phyloP scores from a whole-genome alignment of 2,113 vertebrate species.

The Ploceus nigricollis region DNA sequence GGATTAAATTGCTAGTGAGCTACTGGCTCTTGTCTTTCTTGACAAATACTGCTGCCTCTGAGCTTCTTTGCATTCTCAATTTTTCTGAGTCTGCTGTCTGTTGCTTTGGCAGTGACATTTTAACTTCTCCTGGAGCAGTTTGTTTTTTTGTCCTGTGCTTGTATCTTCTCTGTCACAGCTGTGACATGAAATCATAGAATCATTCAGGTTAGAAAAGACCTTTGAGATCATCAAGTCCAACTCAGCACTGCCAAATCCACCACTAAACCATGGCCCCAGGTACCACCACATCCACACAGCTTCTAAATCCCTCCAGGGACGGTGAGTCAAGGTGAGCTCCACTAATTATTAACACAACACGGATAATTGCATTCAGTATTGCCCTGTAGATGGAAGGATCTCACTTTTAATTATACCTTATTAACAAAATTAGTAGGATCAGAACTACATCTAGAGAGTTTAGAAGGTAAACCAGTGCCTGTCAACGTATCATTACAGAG shows the following conservation, averaged over 20 bases:
- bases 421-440: slow-evolving; percentile 10
- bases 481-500: background rate
- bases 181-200: background rate
- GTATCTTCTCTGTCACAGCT: background rate
- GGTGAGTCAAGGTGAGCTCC: background rate
- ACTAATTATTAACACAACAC: background rate
- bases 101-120: background rate
- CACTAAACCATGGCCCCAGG: background rate
- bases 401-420: background rate
- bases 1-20: background rate
- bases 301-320: background rate
- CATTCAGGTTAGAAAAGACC: background rate
- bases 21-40: background rate
- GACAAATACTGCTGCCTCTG: background rate
- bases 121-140: background rate
- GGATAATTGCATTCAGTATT: background rate
- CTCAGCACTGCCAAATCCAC: background rate
- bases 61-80: background rate
- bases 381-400: background rate
- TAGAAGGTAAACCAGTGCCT: background rate
- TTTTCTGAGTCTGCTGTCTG: background rate
- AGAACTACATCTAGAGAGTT: background rate
- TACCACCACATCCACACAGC: background rate
- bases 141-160: background rate
- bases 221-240: background rate